These are phyloP conservation scores for Bellardia pandia DNA, from an alignment of 2,888 invertebrate species.

Conservation along the genomic window DNA sequence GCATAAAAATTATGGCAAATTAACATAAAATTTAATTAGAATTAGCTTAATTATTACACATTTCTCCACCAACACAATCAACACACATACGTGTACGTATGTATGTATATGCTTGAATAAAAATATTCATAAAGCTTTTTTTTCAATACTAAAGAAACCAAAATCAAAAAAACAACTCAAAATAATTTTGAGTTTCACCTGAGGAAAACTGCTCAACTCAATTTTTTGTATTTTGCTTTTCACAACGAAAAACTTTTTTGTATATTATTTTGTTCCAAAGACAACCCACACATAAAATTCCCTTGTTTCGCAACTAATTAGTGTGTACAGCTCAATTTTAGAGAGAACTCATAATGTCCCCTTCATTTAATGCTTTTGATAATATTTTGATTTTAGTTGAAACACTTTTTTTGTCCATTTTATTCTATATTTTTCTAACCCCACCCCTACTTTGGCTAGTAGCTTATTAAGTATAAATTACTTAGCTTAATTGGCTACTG, in stretches of 20 bases:
- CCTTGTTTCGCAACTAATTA: constrained; percentile 67
- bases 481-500: too few species aligned
- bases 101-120: neutral
- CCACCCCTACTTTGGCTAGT: neutral
- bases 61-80: neutral
- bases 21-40: constrained; percentile 39
- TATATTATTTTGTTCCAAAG: constrained; percentile 19
- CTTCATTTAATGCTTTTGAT: constrained; percentile 20
- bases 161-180: constrained; percentile 12
- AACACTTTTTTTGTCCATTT: neutral
- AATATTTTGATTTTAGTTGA: constrained; percentile 31
- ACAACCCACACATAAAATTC: constrained; percentile 70
- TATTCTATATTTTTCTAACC: constrained; percentile 45
- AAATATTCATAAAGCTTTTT: constrained; percentile 38
- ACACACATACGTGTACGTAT: too few species aligned
- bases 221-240: neutral
- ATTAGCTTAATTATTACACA: constrained; percentile 11
- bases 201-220: constrained; percentile 43
- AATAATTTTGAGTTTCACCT: constrained; percentile 61
- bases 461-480: too few species aligned
- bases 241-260: neutral
- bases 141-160: neutral
- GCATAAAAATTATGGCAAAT: constrained; percentile 45
- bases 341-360: constrained; percentile 27
- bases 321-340: constrained; percentile 61